These are phyloP conservation scores for Cephonodes hylas DNA, from an alignment of 2,888 invertebrate species.

Conservation along the genomic window DNA sequence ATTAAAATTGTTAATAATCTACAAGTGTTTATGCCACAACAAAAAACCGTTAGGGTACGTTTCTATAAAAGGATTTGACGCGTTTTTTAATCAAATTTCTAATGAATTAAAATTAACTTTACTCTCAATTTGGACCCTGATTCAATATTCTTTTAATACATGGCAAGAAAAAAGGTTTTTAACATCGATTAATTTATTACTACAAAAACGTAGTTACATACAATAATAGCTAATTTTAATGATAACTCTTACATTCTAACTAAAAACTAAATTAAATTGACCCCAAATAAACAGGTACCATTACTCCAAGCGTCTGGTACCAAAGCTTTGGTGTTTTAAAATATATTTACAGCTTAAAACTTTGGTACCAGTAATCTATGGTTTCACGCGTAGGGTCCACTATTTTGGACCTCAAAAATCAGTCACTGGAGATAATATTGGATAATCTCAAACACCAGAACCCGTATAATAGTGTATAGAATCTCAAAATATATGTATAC, in stretches of 20 bases:
- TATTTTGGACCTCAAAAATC: neutral
- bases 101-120: neutral
- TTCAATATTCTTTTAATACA: neutral
- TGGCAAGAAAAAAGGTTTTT: slow-evolving; percentile 21
- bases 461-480: neutral
- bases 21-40: neutral
- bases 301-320: neutral
- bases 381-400: neutral
- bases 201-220: slow-evolving; percentile 3
- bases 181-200: slow-evolving; percentile 1
- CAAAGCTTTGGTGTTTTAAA: neutral
- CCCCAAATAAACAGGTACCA: neutral
- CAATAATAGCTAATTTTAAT: neutral
- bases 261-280: neutral
- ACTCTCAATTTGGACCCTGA: neutral
- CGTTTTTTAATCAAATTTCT: neutral
- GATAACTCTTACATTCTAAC: neutral
- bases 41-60: neutral
- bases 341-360: neutral
- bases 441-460: neutral
- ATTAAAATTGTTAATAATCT: neutral
- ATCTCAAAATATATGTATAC: neutral
- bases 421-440: slow-evolving; percentile 2
- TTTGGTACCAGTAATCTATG: neutral
- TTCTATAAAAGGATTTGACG: neutral